Evolutionary conservation across 2,113 vertebrate genomes (phyloP), one percentile per base, ranked within the genome.

Genomic region (Collichthys lucidus): DNA sequence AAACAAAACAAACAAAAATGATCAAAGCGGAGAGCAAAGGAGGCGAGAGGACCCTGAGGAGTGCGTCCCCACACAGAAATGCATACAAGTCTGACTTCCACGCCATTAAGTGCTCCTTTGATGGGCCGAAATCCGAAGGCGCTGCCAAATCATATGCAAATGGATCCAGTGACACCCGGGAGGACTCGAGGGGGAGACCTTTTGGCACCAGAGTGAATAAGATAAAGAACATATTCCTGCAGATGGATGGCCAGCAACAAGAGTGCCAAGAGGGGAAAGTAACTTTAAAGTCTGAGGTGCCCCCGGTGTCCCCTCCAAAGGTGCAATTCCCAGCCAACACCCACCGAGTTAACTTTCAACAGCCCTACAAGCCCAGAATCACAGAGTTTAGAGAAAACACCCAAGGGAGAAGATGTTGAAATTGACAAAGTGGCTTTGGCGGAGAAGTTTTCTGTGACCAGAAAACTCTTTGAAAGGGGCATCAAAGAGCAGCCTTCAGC

Each of bases 11-110:
- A 86, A 31, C 31, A 31, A 31, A 31, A 89, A 98, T 98, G 97
- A 96, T 98, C 82, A 97, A 96, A 91, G 94, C 96, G 0, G 97
- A 98, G 91, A 95, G 94, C 76, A 97, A 98, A 93, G 96, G 94
- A 52, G 96, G 95, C 19, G 97, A 98, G 78, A 95, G 97, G 90
- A 96, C 91, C 83, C 94, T 98, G 62, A 92, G 97, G 93, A 98
- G 97, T 67, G 96, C 97, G 68, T 98, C 97, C 83, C 97, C 97
- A 3, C 97, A 98, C 85, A 95, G 97, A 93, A 98, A 97, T 73
- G 93, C 97, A 2, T 98, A 98, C 92, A 98, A 97, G 91, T 95
- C 97, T 0, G 97, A 98, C 91, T 98, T 98, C 82, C 97, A 98
- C 80, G 94, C 97, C 69, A 97, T 98, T 86, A 98, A 97, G 83